These are phyloP conservation scores for Archegozetes longisetosus DNA, from an alignment of 1,140 invertebrate species.

Conservation along the genomic window DNA sequence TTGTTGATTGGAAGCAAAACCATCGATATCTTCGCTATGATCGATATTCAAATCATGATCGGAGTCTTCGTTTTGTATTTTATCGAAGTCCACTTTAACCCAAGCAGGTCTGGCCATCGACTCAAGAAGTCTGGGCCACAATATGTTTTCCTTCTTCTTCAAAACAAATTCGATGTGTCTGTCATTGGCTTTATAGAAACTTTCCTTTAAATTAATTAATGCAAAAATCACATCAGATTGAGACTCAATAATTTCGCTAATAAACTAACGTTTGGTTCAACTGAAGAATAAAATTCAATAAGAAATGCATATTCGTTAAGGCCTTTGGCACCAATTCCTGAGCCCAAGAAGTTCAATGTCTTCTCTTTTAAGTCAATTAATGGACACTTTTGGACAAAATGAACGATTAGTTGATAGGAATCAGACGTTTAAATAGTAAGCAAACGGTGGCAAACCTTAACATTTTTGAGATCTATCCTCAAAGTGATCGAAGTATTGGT, in stretches of 20 bases:
- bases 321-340: slow-evolving; percentile 42
- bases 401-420: no score
- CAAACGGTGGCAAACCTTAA: no score
- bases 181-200: slow-evolving; percentile 45
- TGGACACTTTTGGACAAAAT: slow-evolving; percentile 30
- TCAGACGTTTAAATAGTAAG: no score
- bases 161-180: slow-evolving; percentile 57
- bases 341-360: slow-evolving; percentile 36
- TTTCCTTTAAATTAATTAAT: slow-evolving; percentile 25
- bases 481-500: slow-evolving; percentile 53
- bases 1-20: slow-evolving; percentile 36
- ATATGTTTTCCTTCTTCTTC: slow-evolving; percentile 46
- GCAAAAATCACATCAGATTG: slow-evolving; percentile 13
- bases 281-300: slow-evolving; percentile 47
- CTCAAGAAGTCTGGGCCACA: slow-evolving; percentile 64
- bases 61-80: slow-evolving; percentile 43
- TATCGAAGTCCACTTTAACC: slow-evolving; percentile 80
- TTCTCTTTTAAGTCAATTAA: slow-evolving; percentile 40
- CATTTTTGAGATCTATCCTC: slow-evolving; percentile 67
- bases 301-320: slow-evolving; percentile 46
- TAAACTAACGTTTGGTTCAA: slow-evolving; percentile 44
- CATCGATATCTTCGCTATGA: slow-evolving; percentile 41
- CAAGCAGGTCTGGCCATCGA: slow-evolving; percentile 65
- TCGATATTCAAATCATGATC: slow-evolving; percentile 44
- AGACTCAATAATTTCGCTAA: slow-evolving; percentile 12